phyloP scores from a whole-genome alignment of 2,888 invertebrate species.

The Trichopoda pennipes region DNA sequence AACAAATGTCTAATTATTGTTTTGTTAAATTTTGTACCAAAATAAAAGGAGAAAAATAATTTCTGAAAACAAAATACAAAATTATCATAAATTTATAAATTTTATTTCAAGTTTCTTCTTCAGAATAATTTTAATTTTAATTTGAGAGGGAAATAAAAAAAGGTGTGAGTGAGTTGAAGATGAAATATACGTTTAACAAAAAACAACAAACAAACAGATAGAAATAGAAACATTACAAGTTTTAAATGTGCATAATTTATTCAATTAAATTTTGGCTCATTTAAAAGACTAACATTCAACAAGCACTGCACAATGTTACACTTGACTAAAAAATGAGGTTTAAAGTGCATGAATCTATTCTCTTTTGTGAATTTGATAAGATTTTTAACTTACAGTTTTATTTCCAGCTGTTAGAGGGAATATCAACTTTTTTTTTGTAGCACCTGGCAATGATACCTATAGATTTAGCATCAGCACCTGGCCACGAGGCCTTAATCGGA shows the following conservation, averaged over 20 bases:
- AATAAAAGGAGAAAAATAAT: neutral
- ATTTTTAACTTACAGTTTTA: no score
- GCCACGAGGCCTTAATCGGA: no score
- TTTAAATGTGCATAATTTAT: constrained; percentile 66
- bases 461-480: no score
- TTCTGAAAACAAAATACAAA: constrained; percentile 22
- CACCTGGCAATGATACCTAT: no score
- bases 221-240: constrained; percentile 48
- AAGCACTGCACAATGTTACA: constrained; percentile 22
- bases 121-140: constrained; percentile 46
- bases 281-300: constrained; percentile 63
- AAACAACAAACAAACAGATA: constrained; percentile 31
- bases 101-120: constrained; percentile 40
- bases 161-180: constrained; percentile 45
- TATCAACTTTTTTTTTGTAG: no score
- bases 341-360: neutral
- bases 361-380: no score
- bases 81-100: constrained; percentile 46
- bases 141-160: constrained; percentile 6
- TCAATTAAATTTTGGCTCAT: constrained; percentile 67
- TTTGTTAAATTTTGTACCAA: constrained; percentile 31
- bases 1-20: constrained; percentile 49
- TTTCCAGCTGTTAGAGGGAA: no score
- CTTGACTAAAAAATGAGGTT: neutral
- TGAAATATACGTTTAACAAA: constrained; percentile 30